Conservation (phyloP, 2,113 vertebrate genomes). For the Pteruthius melanotis region DNA sequence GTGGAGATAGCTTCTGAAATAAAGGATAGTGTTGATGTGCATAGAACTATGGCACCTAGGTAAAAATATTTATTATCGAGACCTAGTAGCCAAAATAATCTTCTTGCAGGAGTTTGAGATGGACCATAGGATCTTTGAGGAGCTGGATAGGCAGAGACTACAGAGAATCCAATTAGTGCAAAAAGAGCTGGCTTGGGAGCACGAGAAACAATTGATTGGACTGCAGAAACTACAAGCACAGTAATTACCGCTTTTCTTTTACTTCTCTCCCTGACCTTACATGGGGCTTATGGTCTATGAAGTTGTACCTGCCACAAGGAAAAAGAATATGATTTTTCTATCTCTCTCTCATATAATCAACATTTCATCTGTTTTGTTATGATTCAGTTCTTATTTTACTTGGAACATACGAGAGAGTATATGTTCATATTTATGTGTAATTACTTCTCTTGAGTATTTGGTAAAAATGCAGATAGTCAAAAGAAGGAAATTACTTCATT, state of each 20-base stretch:
- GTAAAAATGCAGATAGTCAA: neutral
- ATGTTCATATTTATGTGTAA: neutral
- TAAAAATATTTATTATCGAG: neutral
- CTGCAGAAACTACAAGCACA: conserved; percentile 81
- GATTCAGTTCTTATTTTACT: neutral
- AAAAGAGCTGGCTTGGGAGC: conserved; percentile 85
- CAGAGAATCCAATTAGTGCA: conserved; percentile 72
- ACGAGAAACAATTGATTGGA: conserved; percentile 74
- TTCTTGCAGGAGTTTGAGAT: conserved; percentile 80
- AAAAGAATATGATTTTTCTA: neutral
- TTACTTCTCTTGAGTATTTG: neutral
- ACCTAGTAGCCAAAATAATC: neutral
- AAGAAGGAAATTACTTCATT: neutral
- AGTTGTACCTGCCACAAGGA: neutral
- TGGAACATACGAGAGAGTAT: neutral
- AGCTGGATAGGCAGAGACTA: conserved; percentile 71
- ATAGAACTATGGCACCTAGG: neutral
- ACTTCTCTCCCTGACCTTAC: neutral
- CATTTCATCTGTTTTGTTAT: neutral
- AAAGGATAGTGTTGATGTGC: neutral
- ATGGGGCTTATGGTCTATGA: neutral
- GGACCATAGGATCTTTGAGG: conserved; percentile 76
- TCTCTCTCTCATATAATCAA: neutral
- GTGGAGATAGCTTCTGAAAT: neutral
- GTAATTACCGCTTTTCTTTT: conserved; percentile 57